phyloP scores from a whole-genome alignment of 2,797 vertebrate species.

The Dendrocincla fuliginosa region DNA sequence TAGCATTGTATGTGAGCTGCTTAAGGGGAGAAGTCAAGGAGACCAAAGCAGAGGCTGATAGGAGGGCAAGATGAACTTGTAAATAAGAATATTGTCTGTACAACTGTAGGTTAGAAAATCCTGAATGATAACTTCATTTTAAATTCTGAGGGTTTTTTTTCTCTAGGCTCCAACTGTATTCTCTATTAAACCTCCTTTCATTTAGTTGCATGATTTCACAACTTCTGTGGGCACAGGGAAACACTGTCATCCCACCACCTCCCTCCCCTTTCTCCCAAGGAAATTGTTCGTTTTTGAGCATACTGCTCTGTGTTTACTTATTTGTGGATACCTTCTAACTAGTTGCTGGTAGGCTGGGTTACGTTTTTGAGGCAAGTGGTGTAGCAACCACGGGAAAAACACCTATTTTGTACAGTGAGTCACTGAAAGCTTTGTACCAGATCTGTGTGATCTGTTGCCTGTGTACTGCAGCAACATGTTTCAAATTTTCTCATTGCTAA shows the following conservation, averaged over 20 bases:
- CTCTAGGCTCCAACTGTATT: neutral
- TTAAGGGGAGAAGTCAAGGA: neutral
- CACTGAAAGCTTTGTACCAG: neutral
- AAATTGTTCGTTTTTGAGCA: neutral
- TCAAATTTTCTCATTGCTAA: neutral
- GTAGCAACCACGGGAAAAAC: neutral
- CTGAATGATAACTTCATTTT: neutral
- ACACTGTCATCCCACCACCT: fast-evolving
- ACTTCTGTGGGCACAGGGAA: neutral
- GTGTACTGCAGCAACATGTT: neutral
- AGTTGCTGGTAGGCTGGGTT: neutral
- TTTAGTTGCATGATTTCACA: neutral
- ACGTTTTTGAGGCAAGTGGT: neutral
- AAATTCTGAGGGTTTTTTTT: neutral
- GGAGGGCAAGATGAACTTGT: neutral
- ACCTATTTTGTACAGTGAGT: neutral
- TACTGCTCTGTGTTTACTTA: neutral
- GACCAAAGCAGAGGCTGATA: neutral
- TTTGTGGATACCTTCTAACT: neutral
- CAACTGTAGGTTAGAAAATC: neutral
- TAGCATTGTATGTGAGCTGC: neutral
- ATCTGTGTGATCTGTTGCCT: neutral
- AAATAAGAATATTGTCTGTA: neutral
- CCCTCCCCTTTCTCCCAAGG: neutral
- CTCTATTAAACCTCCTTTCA: neutral